phyloP scores from a whole-genome alignment of 2,888 invertebrate species.

The Epistrophella euchroma region DNA sequence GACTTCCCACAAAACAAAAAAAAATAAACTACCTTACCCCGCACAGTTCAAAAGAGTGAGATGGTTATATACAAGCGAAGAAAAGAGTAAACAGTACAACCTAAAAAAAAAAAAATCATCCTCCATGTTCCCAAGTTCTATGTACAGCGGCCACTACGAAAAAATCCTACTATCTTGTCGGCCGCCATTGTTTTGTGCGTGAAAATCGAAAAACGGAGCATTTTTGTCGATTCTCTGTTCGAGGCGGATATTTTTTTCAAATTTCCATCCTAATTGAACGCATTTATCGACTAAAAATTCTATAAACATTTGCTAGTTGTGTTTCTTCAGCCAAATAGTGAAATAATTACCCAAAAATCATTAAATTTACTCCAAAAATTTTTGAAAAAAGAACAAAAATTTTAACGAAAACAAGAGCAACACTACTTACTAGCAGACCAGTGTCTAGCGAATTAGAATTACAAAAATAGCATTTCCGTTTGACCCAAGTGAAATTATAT shows the following conservation, averaged over 20 bases:
- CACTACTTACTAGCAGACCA: constrained; percentile 29
- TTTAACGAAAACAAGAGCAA: constrained; percentile 74
- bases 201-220: constrained; percentile 70
- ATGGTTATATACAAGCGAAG: constrained; percentile 37
- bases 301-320: constrained; percentile 10
- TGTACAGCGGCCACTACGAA: constrained; percentile 72
- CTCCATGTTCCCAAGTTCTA: constrained; percentile 53
- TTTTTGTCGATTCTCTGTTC: constrained; percentile 69
- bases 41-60: constrained; percentile 20
- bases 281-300: constrained; percentile 20
- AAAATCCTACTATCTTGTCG: constrained; percentile 67
- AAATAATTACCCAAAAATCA: constrained; percentile 1
- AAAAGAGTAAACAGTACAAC: constrained; percentile 54
- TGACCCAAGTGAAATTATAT: constrained; percentile 68
- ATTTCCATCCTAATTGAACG: constrained; percentile 43
- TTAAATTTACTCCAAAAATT: constrained; percentile 21
- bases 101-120: constrained; percentile 26
- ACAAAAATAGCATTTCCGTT: constrained; percentile 75
- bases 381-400: constrained; percentile 57
- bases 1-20: neutral
- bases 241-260: constrained; percentile 44
- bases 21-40: constrained; percentile 55
- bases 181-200: constrained; percentile 75
- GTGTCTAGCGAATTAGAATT: constrained; percentile 48
- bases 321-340: constrained; percentile 43